Percentiles rank a stretch among this genome's conserved stretches.
Conservation (phyloP, 2,113 vertebrate genomes). For the Chrysochloris asiatica region DNA sequence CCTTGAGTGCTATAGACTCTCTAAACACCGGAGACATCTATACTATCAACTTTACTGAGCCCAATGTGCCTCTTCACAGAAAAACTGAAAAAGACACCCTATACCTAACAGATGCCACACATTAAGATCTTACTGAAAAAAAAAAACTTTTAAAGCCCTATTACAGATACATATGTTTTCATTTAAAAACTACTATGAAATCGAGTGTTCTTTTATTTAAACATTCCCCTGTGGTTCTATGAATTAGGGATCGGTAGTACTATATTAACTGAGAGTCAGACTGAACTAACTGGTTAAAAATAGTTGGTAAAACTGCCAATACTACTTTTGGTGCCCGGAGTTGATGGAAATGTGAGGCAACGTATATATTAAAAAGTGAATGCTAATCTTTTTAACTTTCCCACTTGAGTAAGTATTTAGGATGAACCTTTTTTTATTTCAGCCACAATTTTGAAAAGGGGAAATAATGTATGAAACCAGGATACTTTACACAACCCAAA, state of each 20-base stretch:
- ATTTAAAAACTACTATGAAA: constrained; percentile 78
- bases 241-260: constrained; percentile 70
- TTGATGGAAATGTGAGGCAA: constrained; percentile 27
- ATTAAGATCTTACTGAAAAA: constrained; percentile 59
- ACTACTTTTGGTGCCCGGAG: constrained; percentile 32
- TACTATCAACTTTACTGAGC: neutral
- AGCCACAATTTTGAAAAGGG: constrained; percentile 59
- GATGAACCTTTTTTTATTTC: constrained; percentile 1
- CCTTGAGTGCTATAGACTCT: neutral
- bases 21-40: neutral
- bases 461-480: constrained; percentile 66
- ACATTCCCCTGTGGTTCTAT: constrained; percentile 75
- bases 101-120: constrained; percentile 69
- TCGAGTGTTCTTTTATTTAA: constrained; percentile 78
- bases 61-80: neutral
- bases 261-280: constrained; percentile 59
- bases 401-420: constrained; percentile 28
- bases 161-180: constrained; percentile 79
- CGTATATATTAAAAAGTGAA: neutral
- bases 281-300: constrained; percentile 53
- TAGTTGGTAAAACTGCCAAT: constrained; percentile 58
- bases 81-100: constrained; percentile 46
- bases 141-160: constrained; percentile 66
- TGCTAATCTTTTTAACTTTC: constrained; percentile 41
- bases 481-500: constrained; percentile 63